These are phyloP conservation scores for Tortrix viridana DNA, from an alignment of 2,888 invertebrate genomes.

Conservation along the genomic window DNA sequence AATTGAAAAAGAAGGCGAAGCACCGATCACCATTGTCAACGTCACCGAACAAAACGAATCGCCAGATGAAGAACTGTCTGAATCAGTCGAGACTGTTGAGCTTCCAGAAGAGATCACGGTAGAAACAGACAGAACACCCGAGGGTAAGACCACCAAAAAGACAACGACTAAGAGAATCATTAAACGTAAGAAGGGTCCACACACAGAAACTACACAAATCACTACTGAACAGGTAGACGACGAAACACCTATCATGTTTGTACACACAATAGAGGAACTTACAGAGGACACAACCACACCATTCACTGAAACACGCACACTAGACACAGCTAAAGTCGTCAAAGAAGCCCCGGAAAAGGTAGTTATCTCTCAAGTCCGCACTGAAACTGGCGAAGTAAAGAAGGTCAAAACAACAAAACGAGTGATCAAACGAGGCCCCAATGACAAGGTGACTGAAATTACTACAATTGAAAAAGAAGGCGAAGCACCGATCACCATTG, in stretches of 20 bases:
- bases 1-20: conserved; percentile 1
- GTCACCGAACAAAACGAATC: conserved; percentile 57
- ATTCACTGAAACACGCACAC: conserved; percentile 38
- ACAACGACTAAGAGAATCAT: conserved; percentile 46
- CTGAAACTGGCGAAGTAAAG: conserved; percentile 36
- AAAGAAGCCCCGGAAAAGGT: conserved; percentile 10
- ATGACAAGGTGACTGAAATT: conserved; percentile 73
- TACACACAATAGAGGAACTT: conserved; percentile 51
- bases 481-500: conserved; percentile 57
- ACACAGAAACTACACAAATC: conserved; percentile 56
- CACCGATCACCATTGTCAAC: conserved; percentile 41
- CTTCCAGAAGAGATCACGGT: conserved; percentile 44
- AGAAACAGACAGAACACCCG: not conserved
- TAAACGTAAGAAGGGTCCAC: conserved; percentile 46
- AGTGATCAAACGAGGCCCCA: conserved; percentile 69
- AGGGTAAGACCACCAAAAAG: conserved; percentile 49
- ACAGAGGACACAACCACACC: conserved; percentile 53
- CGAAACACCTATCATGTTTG: conserved; percentile 48
- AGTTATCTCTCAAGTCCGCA: conserved; percentile 45
- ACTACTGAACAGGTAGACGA: conserved; percentile 43
- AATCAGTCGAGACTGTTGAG: conserved; percentile 46
- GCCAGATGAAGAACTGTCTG: conserved; percentile 41
- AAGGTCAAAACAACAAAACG: conserved; percentile 68
- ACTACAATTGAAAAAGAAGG: conserved; percentile 69
- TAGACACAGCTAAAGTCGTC: conserved; percentile 1